Percentiles rank a stretch among this genome's conserved stretches.
Conservation (phyloP, 2,888 invertebrate species). For the Chloroclysta siterata region DNA sequence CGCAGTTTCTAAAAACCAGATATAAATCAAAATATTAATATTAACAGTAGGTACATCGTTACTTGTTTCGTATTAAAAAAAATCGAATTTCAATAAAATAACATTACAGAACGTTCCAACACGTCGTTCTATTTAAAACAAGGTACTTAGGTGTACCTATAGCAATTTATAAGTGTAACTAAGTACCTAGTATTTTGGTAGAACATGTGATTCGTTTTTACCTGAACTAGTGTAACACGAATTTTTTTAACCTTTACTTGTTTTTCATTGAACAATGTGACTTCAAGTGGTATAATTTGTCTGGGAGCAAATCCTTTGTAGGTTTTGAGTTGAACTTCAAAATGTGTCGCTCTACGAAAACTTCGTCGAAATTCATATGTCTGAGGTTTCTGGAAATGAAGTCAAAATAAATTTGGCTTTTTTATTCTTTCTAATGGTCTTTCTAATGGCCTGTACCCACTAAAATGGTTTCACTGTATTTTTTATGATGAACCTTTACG, state of each 20-base stretch:
- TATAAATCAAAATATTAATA: not conserved
- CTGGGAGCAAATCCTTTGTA: conserved; percentile 64
- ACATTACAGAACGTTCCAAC: too few relatives aligned
- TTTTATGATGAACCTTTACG: too few relatives aligned
- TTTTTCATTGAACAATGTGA: conserved; percentile 63
- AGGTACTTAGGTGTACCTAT: not conserved
- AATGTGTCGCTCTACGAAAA: conserved; percentile 54
- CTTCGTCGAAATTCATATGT: conserved; percentile 59
- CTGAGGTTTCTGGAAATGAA: conserved; percentile 57
- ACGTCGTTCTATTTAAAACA: too few relatives aligned
- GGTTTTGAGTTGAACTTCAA: conserved; percentile 62
- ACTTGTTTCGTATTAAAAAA: too few relatives aligned
- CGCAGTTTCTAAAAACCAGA: conserved; percentile 65
- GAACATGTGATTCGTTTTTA: conserved; percentile 30
- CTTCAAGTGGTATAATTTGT: conserved; percentile 65
- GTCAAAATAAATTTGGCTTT: not conserved
- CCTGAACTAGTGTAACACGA: conserved; percentile 62
- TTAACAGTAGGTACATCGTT: too few relatives aligned
- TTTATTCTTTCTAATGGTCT: too few relatives aligned
- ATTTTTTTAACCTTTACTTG: conserved; percentile 63
- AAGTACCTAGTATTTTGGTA: not conserved
- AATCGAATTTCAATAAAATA: too few relatives aligned
- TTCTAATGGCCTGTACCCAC: too few relatives aligned
- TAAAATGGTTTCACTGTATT: too few relatives aligned
- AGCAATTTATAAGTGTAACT: not conserved